Conservation (phyloP, 2,888 invertebrate species). For the Drosophila pegasa region DNA sequence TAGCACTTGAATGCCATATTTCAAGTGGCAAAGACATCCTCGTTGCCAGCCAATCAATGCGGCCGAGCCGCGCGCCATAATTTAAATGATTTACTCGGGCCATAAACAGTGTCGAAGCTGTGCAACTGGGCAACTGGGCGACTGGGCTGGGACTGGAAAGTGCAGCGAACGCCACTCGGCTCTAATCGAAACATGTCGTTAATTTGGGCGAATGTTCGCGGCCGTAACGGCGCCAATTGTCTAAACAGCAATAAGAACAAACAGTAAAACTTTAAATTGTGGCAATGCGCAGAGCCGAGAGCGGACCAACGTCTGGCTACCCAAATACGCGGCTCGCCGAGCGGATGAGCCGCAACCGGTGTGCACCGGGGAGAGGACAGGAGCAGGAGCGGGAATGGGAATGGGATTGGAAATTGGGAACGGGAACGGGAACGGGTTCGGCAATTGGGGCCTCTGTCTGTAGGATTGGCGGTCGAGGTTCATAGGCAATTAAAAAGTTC, state of each 20-base stretch:
- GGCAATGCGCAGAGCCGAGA: constrained; percentile 25
- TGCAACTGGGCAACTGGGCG: too few relatives aligned
- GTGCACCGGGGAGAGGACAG: not conserved
- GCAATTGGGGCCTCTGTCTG: constrained; percentile 21
- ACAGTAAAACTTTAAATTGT: constrained; percentile 65
- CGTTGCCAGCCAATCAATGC: constrained; percentile 4
- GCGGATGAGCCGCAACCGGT: constrained; percentile 38
- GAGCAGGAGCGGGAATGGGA: not conserved
- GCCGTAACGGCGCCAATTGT: constrained; percentile 68
- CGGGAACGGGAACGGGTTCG: not conserved
- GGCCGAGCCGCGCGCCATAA: constrained; percentile 1
- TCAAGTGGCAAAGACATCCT: not conserved
- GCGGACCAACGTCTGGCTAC: constrained; percentile 49
- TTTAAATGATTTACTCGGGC: not conserved
- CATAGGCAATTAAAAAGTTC: constrained; percentile 80
- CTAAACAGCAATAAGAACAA: constrained; percentile 67
- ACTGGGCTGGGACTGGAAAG: constrained; percentile 1
- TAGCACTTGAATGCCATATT: not conserved
- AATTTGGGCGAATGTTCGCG: constrained; percentile 7
- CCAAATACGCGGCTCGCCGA: constrained; percentile 61
- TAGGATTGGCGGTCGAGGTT: constrained; percentile 48
- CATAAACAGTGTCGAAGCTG: constrained; percentile 1
- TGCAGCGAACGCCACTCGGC: constrained; percentile 2
- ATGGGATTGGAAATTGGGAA: not conserved
- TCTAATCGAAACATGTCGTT: constrained; percentile 9